These are phyloP conservation scores for Lamellibrachia luymesi DNA, from an alignment of 1,140 invertebrate genomes.

Conservation along the genomic window DNA sequence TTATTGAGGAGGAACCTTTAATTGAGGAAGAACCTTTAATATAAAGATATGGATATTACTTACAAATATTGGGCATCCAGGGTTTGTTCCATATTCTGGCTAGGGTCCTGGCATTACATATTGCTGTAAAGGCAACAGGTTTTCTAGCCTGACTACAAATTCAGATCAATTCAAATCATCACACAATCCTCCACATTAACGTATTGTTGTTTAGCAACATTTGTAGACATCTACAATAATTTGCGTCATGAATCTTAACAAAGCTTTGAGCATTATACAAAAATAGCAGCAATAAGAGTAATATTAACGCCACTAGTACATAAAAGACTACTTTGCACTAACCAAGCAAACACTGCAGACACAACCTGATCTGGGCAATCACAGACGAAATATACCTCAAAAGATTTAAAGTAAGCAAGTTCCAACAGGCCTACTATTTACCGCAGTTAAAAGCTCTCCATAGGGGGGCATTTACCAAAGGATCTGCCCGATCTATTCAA, in stretches of 20 bases:
- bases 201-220: no score
- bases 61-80: no score
- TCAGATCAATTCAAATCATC: neutral
- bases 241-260: no score
- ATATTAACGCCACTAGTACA: neutral
- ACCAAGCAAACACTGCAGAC: neutral
- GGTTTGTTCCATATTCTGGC: no score
- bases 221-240: no score
- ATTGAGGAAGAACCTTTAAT: no score
- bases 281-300: neutral
- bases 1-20: no score
- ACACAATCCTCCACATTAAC: no score
- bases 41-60: no score
- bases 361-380: neutral
- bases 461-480: neutral
- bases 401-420: neutral
- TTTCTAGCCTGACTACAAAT: neutral
- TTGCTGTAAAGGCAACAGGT: neutral
- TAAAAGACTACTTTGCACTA: neutral
- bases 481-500: neutral
- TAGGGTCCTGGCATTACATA: neutral
- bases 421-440: neutral
- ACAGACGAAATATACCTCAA: neutral
- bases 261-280: neutral
- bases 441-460: neutral